phyloP scores from a whole-genome alignment of 2,797 vertebrate species.

The Epinephelus awoara region DNA sequence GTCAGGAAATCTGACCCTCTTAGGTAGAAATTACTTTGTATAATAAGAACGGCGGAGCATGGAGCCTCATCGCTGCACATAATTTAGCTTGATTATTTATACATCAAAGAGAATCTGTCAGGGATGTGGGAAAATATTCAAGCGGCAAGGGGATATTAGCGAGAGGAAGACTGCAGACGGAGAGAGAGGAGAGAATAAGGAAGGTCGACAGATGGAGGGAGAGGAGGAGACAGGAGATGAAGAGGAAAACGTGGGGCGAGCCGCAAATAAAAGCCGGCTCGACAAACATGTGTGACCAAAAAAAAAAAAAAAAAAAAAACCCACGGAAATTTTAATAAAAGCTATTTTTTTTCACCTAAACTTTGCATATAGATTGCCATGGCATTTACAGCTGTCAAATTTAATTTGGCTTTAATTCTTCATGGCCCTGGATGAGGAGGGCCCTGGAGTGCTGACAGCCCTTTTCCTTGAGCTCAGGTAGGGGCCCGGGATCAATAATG shows the following conservation, averaged over 20 bases:
- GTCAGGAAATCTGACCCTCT: constrained; percentile 99
- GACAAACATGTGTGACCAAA: constrained; percentile 87
- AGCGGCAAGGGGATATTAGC: constrained; percentile 89
- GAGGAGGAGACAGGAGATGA: constrained; percentile 10
- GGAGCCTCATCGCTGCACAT: constrained; percentile 90
- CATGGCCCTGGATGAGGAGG: constrained; percentile 90
- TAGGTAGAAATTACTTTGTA: constrained; percentile 98
- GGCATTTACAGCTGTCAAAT: constrained; percentile 99
- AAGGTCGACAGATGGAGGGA: constrained; percentile 20
- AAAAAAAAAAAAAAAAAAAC: constrained; percentile 87
- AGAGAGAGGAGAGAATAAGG: constrained; percentile 20
- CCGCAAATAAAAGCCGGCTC: constrained; percentile 84
- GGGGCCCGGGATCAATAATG: constrained; percentile 93
- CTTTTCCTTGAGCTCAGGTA: constrained; percentile 96
- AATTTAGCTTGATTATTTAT: constrained; percentile 99
- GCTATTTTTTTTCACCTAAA: constrained; percentile 53
- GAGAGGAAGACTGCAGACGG: constrained; percentile 71
- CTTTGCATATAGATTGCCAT: constrained; percentile 99
- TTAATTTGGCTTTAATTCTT: constrained; percentile 99
- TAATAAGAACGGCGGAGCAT: constrained; percentile 93
- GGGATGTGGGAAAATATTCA: constrained; percentile 92
- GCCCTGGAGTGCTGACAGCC: constrained; percentile 91
- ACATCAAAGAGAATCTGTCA: constrained; percentile 96
- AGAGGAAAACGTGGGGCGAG: constrained; percentile 30
- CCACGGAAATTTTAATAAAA: constrained; percentile 92